Evolutionary conservation across 1,140 invertebrate species (phyloP).

Genomic region (Caerostris extrusa): DNA sequence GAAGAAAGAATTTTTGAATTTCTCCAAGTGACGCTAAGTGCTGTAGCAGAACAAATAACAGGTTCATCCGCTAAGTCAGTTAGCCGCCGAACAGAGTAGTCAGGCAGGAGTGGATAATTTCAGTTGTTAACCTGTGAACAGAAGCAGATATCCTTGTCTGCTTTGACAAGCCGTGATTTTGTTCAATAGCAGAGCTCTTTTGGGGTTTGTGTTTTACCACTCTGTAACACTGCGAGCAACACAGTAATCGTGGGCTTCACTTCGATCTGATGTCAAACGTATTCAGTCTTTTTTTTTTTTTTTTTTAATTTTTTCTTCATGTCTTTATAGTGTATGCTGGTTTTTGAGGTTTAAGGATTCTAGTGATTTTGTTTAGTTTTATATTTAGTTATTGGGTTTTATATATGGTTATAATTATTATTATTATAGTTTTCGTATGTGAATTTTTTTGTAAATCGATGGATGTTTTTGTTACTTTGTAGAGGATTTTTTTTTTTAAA

Average conservation of each 20-base stretch:
- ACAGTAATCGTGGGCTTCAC: background rate
- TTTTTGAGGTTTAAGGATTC: background rate
- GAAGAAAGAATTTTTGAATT: background rate
- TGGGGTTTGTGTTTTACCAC: background rate
- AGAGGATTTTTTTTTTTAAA: too few species aligned
- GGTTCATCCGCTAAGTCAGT: constrained; percentile 43
- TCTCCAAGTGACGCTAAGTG: constrained; percentile 45
- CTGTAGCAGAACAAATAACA: constrained; percentile 58
- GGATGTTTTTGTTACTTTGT: too few species aligned
- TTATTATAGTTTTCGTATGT: background rate
- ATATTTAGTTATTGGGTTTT: too few species aligned
- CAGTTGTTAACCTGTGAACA: constrained; percentile 61
- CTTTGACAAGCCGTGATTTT: constrained; percentile 60
- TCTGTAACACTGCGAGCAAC: too few species aligned
- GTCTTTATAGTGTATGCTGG: background rate
- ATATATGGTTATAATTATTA: background rate
- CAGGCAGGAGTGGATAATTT: constrained; percentile 4
- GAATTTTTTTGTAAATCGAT: background rate
- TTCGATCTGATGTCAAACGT: background rate
- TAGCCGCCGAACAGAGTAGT: background rate
- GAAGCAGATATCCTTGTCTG: constrained; percentile 48
- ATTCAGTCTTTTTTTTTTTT: background rate
- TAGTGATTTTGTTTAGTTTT: background rate
- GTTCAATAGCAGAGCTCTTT: background rate
- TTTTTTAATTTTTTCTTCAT: background rate